Percentiles rank a stretch among this genome's conserved stretches.
Conservation (phyloP, 2,113 vertebrate genomes). For the Odontophorus gujanensis region DNA sequence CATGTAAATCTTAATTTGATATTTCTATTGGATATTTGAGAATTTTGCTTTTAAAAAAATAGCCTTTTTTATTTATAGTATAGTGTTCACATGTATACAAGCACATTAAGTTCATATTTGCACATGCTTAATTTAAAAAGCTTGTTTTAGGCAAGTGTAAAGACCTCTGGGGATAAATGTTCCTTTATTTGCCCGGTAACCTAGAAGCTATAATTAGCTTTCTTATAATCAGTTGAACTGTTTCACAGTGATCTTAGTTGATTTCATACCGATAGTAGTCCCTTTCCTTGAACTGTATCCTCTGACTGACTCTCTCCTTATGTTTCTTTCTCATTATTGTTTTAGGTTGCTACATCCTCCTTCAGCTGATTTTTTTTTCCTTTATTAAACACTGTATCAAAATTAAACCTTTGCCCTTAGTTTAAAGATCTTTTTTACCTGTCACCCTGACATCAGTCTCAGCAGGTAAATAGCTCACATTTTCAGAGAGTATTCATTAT, state of each 20-base stretch:
- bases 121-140: background rate
- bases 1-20: background rate
- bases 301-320: background rate
- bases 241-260: background rate
- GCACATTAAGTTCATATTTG: background rate
- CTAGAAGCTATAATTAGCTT: background rate
- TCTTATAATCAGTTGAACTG: background rate
- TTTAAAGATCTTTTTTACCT: background rate
- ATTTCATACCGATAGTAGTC: background rate
- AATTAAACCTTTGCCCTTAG: background rate
- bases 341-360: background rate
- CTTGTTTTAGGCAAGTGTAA: background rate
- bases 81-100: background rate
- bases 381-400: background rate
- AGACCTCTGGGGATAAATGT: background rate
- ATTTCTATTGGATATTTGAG: background rate
- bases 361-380: background rate
- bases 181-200: background rate
- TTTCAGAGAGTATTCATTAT: background rate
- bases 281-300: background rate
- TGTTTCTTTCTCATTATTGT: background rate
- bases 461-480: background rate
- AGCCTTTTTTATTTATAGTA: background rate
- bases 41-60: background rate
- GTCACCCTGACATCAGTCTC: background rate